phyloP scores from a whole-genome alignment of 1,140 invertebrate species.

The Heliothis virescens region DNA sequence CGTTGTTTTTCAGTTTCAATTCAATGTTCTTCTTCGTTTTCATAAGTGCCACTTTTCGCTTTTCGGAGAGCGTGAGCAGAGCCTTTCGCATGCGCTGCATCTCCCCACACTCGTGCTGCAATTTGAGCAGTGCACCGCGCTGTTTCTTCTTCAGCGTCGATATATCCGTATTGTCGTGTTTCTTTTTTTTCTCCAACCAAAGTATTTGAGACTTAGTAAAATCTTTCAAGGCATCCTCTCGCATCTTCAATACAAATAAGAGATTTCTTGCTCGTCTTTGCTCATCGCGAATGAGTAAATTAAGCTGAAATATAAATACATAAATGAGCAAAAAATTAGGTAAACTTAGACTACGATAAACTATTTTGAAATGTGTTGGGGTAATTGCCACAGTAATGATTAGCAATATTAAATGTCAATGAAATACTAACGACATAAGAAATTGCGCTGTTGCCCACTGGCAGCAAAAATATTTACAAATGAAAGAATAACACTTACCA shows the following conservation, averaged over 20 bases:
- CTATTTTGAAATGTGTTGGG: not conserved
- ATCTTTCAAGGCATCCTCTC: constrained; percentile 82
- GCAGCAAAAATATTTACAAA: constrained; percentile 67
- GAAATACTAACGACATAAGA: constrained; percentile 3
- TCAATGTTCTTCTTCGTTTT: constrained; percentile 82
- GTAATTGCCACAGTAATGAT: not conserved
- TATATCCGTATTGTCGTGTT: constrained; percentile 79
- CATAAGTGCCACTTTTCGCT: constrained; percentile 78
- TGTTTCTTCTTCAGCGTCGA: constrained; percentile 82
- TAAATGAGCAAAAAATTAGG: not conserved
- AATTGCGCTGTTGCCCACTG: constrained; percentile 10
- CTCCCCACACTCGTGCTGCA: constrained; percentile 82
- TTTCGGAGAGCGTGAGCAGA: constrained; percentile 75
- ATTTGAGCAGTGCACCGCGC: constrained; percentile 78
- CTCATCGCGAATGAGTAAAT: constrained; percentile 83
- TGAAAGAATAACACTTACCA: constrained; percentile 79
- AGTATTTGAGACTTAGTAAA: constrained; percentile 82
- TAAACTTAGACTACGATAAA: not conserved
- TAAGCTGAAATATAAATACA: constrained; percentile 71
- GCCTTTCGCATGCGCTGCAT: constrained; percentile 84
- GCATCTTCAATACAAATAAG: constrained; percentile 80
- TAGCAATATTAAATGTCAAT: constrained; percentile 12
- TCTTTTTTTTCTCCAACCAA: constrained; percentile 82
- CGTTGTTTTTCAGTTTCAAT: constrained; percentile 74
- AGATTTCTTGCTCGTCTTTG: constrained; percentile 81